A percentile compares a stretch with the other conserved stretches of the same genome.
These are phyloP conservation scores for Typhlichthys subterraneus DNA, from an alignment of 2,797 vertebrate genomes.

Conservation along the genomic window DNA sequence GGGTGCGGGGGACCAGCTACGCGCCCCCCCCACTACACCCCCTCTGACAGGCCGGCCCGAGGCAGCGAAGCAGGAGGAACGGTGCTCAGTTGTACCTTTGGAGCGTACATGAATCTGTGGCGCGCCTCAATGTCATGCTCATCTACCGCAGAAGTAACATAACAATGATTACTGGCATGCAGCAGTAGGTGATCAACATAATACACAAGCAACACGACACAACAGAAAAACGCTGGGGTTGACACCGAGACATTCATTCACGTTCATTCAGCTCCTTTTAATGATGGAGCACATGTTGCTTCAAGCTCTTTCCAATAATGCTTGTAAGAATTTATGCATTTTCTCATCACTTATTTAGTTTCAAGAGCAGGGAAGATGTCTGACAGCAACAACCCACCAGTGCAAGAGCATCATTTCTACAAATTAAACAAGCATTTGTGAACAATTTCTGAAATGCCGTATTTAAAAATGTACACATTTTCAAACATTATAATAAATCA, in stretches of 20 bases:
- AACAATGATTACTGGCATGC: conserved; percentile 85
- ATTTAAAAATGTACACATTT: neutral
- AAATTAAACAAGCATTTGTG: conserved; percentile 43
- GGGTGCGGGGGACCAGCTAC: conserved; percentile 72
- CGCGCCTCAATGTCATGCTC: conserved; percentile 93
- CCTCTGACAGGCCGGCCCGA: conserved; percentile 70
- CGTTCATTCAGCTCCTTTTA: conserved; percentile 12
- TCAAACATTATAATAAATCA: neutral
- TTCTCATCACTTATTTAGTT: neutral
- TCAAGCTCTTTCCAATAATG: neutral
- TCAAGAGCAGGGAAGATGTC: conserved; percentile 35
- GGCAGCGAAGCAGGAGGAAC: conserved; percentile 70
- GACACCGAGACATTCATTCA: conserved; percentile 46
- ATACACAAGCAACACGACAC: neutral
- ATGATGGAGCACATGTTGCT: conserved; percentile 9
- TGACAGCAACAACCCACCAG: conserved; percentile 49
- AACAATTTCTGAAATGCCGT: conserved; percentile 71
- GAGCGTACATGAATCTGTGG: conserved; percentile 82
- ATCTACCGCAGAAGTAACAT: conserved; percentile 90
- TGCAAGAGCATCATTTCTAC: conserved; percentile 49
- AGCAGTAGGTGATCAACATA: conserved; percentile 64
- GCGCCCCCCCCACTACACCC: conserved; percentile 65
- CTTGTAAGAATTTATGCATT: conserved; percentile 3
- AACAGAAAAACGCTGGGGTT: conserved; percentile 42
- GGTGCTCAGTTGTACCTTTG: conserved; percentile 77